Base-by-base conservation (phyloP, 37 sponge, comb jelly and placozoan genomes). In the Crambe crambe region DNA sequence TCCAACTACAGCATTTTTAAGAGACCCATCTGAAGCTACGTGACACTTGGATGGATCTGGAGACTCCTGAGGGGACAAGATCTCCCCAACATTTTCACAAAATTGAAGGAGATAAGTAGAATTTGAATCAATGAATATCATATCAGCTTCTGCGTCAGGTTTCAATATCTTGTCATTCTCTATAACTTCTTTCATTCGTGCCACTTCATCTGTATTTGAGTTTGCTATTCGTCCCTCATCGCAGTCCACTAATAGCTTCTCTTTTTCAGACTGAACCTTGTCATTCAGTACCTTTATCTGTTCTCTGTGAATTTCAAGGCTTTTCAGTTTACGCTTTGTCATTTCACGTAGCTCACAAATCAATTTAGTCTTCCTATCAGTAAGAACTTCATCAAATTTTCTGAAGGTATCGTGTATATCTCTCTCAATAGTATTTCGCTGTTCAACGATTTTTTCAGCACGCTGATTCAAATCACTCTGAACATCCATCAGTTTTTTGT, bases 1-100 rank as follows among this genome's bases (percentile, higher is more conserved):
- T 68, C 79, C 79, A 27, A 68, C 57, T 25, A 54, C 34, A 32
- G 79, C 79, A n/a, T n/a, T n/a, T n/a, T n/a, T n/a, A n/a, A 77
- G 66, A 27, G 66, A 64, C 25, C 34, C 44, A 29, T 66, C 78
- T 20, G 22, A 32, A 25, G 78, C 66, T n/a, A n/a, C n/a, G n/a
- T n/a, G n/a, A n/a, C n/a, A n/a, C n/a, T n/a, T n/a, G n/a, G n/a
- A n/a, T n/a, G n/a, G n/a, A n/a, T n/a, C n/a, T n/a, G n/a, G n/a
- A n/a, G n/a, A n/a, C n/a, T n/a, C n/a, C n/a, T n/a, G n/a, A n/a
- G n/a, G n/a, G n/a, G n/a, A n/a, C n/a, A n/a, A n/a, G n/a, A n/a
- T n/a, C n/a, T n/a, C n/a, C n/a, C n/a, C n/a, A n/a, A n/a, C n/a
- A n/a, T n/a, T n/a, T n/a, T n/a, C n/a, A n/a, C n/a, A n/a, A n/a